phyloP scores from a whole-genome alignment of 2,888 invertebrate species.

The Candidula unifasciata region DNA sequence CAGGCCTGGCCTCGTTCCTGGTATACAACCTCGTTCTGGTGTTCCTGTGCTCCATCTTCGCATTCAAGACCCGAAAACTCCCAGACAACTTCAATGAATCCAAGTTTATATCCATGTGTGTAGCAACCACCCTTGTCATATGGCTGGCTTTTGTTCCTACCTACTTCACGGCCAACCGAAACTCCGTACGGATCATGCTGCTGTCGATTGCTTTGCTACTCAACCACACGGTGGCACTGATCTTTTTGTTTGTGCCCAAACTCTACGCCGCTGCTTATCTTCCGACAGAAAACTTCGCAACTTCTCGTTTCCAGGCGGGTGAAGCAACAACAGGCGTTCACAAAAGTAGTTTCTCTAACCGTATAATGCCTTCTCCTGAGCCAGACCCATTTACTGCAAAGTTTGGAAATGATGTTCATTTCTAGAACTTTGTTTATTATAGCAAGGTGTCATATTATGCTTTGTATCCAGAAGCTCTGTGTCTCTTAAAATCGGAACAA shows the following conservation, averaged over 20 bases:
- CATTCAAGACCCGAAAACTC: conserved; percentile 72
- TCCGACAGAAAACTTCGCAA: conserved; percentile 34
- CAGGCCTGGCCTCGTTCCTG: conserved; percentile 63
- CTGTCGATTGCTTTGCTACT: conserved; percentile 58
- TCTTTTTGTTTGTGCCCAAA: conserved; percentile 60
- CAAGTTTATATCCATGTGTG: conserved; percentile 67
- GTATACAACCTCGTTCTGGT: conserved; percentile 68
- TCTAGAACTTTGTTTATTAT: too few species aligned
- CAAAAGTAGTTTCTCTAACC: not conserved
- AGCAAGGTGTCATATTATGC: too few species aligned
- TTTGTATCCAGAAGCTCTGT: too few species aligned
- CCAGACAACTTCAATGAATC: conserved; percentile 66
- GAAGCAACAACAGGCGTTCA: not conserved
- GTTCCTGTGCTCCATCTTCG: conserved; percentile 64
- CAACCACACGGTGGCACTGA: conserved; percentile 59
- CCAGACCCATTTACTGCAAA: not conserved
- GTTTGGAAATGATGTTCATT: not conserved
- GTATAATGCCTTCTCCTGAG: not conserved
- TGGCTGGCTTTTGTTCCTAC: conserved; percentile 71
- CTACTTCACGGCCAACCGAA: conserved; percentile 62
- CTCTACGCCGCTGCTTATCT: conserved; percentile 58
- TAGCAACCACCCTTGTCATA: conserved; percentile 69
- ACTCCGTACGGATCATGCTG: conserved; percentile 53
- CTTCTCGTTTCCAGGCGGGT: not conserved
- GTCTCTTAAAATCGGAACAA: too few species aligned